Evolutionary conservation across 2,797 vertebrate species (phyloP).

Genomic region (Acanthis flammea): DNA sequence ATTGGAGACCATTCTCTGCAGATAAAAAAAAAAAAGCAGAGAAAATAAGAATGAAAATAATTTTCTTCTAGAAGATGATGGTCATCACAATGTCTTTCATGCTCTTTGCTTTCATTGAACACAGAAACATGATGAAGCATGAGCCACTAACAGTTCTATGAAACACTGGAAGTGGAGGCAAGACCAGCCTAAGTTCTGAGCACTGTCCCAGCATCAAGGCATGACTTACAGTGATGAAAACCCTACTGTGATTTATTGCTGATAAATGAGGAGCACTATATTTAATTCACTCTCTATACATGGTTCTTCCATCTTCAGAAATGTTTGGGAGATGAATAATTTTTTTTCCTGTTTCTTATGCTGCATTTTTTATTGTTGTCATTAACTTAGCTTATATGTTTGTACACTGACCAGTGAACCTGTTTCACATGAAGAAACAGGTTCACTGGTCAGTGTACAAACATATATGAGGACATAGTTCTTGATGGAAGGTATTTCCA

Average conservation of each 20-base stretch:
- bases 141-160: background rate
- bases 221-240: background rate
- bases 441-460: background rate
- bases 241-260: background rate
- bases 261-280: background rate
- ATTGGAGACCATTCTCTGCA: background rate
- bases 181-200: background rate
- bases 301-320: background rate
- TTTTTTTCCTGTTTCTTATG: background rate
- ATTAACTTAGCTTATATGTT: background rate
- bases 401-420: no score
- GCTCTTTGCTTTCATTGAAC: background rate
- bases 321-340: background rate
- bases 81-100: background rate
- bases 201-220: background rate
- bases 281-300: background rate
- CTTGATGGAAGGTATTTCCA: background rate
- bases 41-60: background rate
- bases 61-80: background rate
- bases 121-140: background rate
- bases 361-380: background rate
- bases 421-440: background rate
- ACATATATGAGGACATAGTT: background rate
- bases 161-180: background rate
- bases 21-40: background rate